Evolutionary conservation across 1,140 invertebrate species (phyloP).

Genomic region (Leptopilina boulardi): DNA sequence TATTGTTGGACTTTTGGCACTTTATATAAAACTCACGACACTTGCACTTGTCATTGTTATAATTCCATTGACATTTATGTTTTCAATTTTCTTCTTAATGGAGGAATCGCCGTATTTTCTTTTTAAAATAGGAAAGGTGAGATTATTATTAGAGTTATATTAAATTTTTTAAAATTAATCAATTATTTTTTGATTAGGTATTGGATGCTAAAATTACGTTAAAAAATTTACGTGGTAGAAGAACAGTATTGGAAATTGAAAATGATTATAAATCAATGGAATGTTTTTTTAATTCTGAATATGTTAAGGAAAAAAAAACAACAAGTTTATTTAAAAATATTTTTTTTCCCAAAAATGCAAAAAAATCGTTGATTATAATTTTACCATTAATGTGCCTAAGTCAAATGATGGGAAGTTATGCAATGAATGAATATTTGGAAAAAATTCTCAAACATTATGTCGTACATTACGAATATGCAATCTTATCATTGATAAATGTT

Average conservation of each 20-base stretch:
- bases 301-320: not conserved
- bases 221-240: conserved; percentile 40
- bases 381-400: conserved; percentile 43
- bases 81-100: conserved; percentile 44
- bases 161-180: not conserved
- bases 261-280: conserved; percentile 50
- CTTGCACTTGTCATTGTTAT: conserved; percentile 27
- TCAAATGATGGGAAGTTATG: conserved; percentile 52
- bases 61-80: conserved; percentile 39
- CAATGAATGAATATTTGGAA: conserved; percentile 42
- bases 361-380: conserved; percentile 23
- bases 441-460: conserved; percentile 16
- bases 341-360: conserved; percentile 30
- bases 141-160: not conserved
- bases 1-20: conserved; percentile 32
- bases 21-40: conserved; percentile 34
- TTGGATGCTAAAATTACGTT: conserved; percentile 51
- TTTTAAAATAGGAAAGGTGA: conserved; percentile 49
- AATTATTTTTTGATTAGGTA: conserved; percentile 42
- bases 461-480: conserved; percentile 28
- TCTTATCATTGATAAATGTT: conserved; percentile 38
- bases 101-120: conserved; percentile 55
- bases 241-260: conserved; percentile 49
- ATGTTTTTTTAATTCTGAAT: conserved; percentile 40
- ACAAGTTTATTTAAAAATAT: not conserved